Evolutionary conservation across 2,888 invertebrate genomes (phyloP), one percentile per base, ranked within the genome.

Genomic region (Cerceris rybyensis): DNA sequence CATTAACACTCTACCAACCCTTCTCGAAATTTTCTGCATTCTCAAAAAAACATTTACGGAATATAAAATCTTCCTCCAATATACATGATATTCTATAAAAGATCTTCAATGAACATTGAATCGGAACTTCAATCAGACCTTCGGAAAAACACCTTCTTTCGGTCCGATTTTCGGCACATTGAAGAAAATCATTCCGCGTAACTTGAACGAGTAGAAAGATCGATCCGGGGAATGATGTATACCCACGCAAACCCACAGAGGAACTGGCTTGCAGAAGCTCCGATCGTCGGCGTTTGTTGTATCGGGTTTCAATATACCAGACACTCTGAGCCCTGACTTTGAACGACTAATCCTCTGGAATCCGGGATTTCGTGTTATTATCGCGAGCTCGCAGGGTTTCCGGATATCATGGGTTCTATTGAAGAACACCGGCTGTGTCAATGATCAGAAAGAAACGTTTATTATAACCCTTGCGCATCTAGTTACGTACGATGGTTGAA

Each of bases 331-430:
- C 55, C 60, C 50, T 17, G 46, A 65, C 68, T 63, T 61, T 52
- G 43, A 66, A 11, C 72, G 55, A 72, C 72, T 82, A 81, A 82
- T 81, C 81, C 50, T 28, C 6, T 46, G 13, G 58, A 79, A 81
- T 79, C 82, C 81, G 58, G 82, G 82, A 81, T 79, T 82, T 76
- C 71, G 61, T 81, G 68, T 73, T 72, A 82, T 81, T 82, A 82
- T 76, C 81, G 67, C 52, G 69, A 49, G 63, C 39, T 13, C 13
- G 75, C 39, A 61, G 72, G 82, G 78, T 78, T 82, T 82, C 81
- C 14, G 17, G 49, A 65, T 70, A n/a, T 70, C 64, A 65, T 39
- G 42, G 42, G 16, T 43, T 46, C 66, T 11, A 39, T 64, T 66
- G 63, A 63, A 16, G 43, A 49, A n/a, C 60, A 49, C 28, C 28